Conservation (phyloP, 2,888 invertebrate genomes). For the Drosophila anomalipes region DNA sequence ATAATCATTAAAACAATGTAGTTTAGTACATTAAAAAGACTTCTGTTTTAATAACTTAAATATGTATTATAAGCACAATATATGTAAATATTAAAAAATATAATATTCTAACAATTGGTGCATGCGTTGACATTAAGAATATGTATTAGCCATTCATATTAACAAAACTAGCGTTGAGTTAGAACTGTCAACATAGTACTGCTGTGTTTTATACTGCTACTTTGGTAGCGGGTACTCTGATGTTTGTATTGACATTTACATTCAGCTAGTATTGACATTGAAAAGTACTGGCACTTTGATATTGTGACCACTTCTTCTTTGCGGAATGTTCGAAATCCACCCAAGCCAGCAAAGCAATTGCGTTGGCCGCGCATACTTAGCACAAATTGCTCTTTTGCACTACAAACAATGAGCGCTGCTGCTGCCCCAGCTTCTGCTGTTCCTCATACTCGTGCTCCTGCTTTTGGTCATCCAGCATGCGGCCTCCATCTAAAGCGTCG, state of each 20-base stretch:
- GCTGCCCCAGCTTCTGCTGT: neutral
- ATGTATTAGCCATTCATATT: neutral
- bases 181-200: neutral
- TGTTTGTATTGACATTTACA: neutral
- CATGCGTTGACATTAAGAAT: neutral
- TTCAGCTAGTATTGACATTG: slow-evolving; percentile 1
- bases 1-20: neutral
- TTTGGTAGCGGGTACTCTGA: neutral
- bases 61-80: neutral
- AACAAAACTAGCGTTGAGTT: neutral
- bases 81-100: neutral
- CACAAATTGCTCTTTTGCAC: slow-evolving; percentile 65
- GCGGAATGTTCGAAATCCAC: slow-evolving; percentile 16
- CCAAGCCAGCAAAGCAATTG: slow-evolving; percentile 50
- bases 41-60: neutral
- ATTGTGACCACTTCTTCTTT: neutral
- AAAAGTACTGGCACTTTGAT: slow-evolving; percentile 13
- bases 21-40: neutral
- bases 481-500: slow-evolving; percentile 42
- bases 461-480: slow-evolving; percentile 6
- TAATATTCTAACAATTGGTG: neutral
- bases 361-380: slow-evolving; percentile 62
- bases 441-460: neutral
- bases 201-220: neutral
- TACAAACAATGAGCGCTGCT: slow-evolving; percentile 29